phyloP scores from a whole-genome alignment of 2,888 invertebrate genomes.

The Chorisops tibialis region DNA sequence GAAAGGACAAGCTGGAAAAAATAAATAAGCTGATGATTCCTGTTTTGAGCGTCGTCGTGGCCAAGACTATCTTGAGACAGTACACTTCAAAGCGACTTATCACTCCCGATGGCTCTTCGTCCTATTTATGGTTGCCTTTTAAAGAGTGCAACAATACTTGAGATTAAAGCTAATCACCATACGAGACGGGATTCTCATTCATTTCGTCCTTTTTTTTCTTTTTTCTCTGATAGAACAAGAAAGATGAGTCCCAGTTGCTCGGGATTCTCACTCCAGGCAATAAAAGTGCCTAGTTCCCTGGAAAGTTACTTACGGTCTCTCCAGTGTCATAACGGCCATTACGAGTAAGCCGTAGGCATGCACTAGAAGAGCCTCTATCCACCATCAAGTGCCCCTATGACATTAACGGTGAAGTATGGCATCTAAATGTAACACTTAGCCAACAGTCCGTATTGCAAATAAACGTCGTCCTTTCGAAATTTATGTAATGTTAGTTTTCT shows the following conservation, averaged over 20 bases:
- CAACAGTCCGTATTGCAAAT: constrained; percentile 20
- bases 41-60: too few species aligned
- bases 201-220: too few species aligned
- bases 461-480: constrained; percentile 18
- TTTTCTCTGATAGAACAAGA: too few species aligned
- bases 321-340: constrained; percentile 26
- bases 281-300: constrained; percentile 11
- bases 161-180: too few species aligned
- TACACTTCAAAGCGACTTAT: too few species aligned
- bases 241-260: too few species aligned
- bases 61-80: too few species aligned
- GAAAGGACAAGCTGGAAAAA: neutral
- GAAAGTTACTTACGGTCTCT: constrained; percentile 23
- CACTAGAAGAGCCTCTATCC: constrained; percentile 8
- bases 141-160: too few species aligned
- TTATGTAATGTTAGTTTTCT: constrained; percentile 21
- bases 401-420: constrained; percentile 24
- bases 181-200: too few species aligned
- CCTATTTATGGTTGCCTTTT: too few species aligned
- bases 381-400: constrained; percentile 14
- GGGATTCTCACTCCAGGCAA: neutral
- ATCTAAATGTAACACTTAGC: constrained; percentile 25
- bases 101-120: too few species aligned
- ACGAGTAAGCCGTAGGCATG: constrained; percentile 22
- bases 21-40: too few species aligned